These are phyloP conservation scores for Marasmarcha lunaedactyla DNA, from an alignment of 2,888 invertebrate species.

Conservation along the genomic window DNA sequence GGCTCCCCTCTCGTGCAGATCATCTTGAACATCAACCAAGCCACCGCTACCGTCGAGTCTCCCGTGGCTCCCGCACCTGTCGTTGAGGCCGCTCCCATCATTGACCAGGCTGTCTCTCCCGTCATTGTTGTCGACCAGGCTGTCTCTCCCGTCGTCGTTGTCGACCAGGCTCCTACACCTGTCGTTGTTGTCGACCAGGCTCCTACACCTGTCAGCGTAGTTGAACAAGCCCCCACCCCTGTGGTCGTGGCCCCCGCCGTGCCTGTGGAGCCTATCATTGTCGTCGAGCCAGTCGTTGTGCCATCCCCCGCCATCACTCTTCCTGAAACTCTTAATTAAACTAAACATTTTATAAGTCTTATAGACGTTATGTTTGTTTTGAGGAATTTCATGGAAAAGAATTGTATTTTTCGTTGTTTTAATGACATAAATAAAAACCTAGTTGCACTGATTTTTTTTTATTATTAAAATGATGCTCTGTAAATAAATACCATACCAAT, in stretches of 20 bases:
- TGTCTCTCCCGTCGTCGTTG: constrained; percentile 18
- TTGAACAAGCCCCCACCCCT: constrained; percentile 4
- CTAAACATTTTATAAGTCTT: not conserved
- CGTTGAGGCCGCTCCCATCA: not conserved
- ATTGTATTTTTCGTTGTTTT: not conserved
- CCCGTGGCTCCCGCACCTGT: constrained; percentile 11
- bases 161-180: constrained; percentile 10
- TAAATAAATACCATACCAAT: no score
- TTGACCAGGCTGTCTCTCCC: constrained; percentile 1
- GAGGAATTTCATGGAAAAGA: not conserved
- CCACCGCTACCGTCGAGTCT: constrained; percentile 9
- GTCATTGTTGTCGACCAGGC: constrained; percentile 26
- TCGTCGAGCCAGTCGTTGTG: not conserved
- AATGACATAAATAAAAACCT: no score
- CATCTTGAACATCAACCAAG: constrained; percentile 13
- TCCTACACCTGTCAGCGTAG: constrained; percentile 6
- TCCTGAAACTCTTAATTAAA: constrained; percentile 31
- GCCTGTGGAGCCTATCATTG: constrained; percentile 3
- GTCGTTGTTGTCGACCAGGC: constrained; percentile 7
- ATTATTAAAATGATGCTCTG: no score
- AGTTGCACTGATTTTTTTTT: no score
- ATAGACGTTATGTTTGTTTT: not conserved
- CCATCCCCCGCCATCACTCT: constrained; percentile 17
- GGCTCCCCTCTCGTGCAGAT: constrained; percentile 8
- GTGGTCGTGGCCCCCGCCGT: constrained; percentile 2